Conservation (phyloP, 2,113 vertebrate genomes). For the Harpagus bidentatus region DNA sequence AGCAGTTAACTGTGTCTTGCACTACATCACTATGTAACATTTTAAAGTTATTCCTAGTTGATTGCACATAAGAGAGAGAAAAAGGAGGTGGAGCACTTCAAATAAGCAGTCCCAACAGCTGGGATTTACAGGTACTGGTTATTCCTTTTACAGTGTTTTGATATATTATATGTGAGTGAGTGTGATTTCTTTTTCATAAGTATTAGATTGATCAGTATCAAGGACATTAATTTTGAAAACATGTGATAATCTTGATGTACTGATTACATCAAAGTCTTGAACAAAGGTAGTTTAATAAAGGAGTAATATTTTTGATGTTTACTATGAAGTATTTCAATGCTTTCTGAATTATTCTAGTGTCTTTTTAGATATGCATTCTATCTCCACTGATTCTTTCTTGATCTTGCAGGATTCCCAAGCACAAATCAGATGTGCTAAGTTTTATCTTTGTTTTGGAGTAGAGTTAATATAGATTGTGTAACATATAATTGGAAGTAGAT, state of each 20-base stretch:
- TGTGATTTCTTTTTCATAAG: background rate
- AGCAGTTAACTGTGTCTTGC: background rate
- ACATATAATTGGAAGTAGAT: background rate
- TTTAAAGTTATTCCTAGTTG: background rate
- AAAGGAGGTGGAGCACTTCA: background rate
- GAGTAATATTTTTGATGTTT: background rate
- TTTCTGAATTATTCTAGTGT: background rate
- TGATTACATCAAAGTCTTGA: background rate
- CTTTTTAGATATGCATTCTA: background rate
- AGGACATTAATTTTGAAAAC: background rate
- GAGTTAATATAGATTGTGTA: background rate
- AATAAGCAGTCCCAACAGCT: background rate
- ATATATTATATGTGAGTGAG: background rate
- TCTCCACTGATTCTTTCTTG: background rate
- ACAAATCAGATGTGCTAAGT: background rate
- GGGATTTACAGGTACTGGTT: background rate
- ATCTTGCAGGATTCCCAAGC: background rate
- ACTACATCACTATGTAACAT: accelerated
- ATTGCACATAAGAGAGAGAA: background rate
- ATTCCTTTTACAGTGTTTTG: background rate
- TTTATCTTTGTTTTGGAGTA: background rate
- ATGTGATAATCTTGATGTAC: background rate
- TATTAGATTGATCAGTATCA: background rate
- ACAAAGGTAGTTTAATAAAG: background rate
- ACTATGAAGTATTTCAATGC: background rate